A percentile compares a stretch with the other conserved stretches of the same genome.
These are phyloP conservation scores for Brienomyrus brachyistius DNA, from an alignment of 2,113 vertebrate species.

Conservation along the genomic window DNA sequence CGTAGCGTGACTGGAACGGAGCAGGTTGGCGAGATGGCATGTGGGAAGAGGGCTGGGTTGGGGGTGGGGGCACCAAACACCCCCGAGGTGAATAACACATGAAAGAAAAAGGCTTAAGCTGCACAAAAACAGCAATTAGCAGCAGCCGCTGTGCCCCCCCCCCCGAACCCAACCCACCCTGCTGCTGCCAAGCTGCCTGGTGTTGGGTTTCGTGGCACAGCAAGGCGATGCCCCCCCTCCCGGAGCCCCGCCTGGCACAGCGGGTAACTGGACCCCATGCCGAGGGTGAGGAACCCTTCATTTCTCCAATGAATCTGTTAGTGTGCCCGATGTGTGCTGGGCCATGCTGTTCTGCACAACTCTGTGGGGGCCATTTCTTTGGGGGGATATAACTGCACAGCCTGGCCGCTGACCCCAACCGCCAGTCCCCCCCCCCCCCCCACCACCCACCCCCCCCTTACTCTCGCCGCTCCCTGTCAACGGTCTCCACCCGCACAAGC, in stretches of 20 bases:
- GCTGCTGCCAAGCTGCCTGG: not conserved
- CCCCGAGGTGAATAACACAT: constrained; percentile 36
- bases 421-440: no score
- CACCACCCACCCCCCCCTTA: no score
- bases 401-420: not conserved
- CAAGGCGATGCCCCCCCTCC: constrained; percentile 35
- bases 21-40: not conserved
- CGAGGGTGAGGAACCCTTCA: constrained; percentile 53
- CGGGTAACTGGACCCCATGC: constrained; percentile 25
- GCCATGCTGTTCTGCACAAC: not conserved
- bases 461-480: not conserved
- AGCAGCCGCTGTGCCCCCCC: not conserved
- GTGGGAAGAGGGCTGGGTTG: not conserved
- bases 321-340: not conserved
- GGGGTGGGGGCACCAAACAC: constrained; percentile 16
- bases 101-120: constrained; percentile 13
- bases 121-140: constrained; percentile 6
- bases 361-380: constrained; percentile 1
- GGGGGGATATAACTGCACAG: not conserved
- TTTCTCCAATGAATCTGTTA: constrained; percentile 14
- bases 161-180: not conserved
- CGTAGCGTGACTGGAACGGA: not conserved
- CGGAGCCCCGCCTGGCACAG: constrained; percentile 33
- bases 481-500: no score
- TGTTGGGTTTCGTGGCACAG: not conserved